Percentiles rank a stretch among this genome's conserved stretches.
phyloP scores from a whole-genome alignment of 2,113 vertebrate species.

The Eulemur macaco region DNA sequence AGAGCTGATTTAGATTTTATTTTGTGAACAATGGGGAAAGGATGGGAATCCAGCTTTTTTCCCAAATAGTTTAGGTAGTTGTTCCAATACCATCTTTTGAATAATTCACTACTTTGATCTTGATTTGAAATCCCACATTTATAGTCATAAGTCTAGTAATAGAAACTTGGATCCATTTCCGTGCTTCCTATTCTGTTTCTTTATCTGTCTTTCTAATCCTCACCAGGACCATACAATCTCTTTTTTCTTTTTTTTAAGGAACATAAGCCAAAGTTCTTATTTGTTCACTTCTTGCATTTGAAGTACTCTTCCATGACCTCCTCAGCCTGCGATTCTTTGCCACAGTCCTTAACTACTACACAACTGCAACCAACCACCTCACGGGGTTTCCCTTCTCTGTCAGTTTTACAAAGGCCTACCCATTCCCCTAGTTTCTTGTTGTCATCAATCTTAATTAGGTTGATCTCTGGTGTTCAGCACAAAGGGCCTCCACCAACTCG shows the following conservation, averaged over 20 bases:
- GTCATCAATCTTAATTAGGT: too few species aligned
- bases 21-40: background rate
- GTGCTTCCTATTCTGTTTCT: background rate
- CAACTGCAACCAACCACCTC: background rate
- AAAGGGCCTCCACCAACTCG: too few species aligned
- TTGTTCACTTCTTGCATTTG: background rate
- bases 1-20: background rate
- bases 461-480: too few species aligned
- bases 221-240: background rate
- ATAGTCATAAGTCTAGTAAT: background rate
- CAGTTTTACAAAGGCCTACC: background rate
- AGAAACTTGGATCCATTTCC: background rate
- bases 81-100: background rate
- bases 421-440: too few species aligned
- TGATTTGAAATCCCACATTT: background rate
- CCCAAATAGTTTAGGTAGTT: background rate
- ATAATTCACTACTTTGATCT: background rate
- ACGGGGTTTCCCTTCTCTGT: background rate
- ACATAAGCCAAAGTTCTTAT: background rate
- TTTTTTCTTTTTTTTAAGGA: too few species aligned
- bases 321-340: background rate
- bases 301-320: background rate
- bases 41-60: background rate
- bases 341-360: background rate
- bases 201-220: background rate